Evolutionary conservation across 2,797 vertebrate genomes (phyloP), one percentile per base, ranked within the genome.

Genomic region (Pterois miles): DNA sequence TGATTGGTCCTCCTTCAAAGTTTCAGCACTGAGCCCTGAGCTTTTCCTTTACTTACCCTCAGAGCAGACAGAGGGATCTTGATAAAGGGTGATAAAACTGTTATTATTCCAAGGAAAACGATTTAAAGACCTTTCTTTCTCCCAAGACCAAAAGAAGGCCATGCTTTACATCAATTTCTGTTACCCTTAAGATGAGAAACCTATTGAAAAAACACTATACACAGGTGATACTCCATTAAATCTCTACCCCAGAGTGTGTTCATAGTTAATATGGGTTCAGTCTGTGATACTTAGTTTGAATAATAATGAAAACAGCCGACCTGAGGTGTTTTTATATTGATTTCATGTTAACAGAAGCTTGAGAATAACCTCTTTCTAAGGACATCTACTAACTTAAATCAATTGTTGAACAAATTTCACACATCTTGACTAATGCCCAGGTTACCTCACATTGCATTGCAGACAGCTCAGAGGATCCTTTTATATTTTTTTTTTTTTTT

Each of bases 131-230:
- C 43, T 46, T 46, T 74, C 25, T 68, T 53, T 77, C 36, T 75
- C 52, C 8, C 16, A n/a, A 38, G 33, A 75, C 34, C n/a, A 56
- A 57, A 59, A 65, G 58, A 57, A 50, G 48, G 16, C 27, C 29
- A 48, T 68, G 31, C 31, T 68, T 73, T 82, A 50, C 68, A 78
- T 69, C 67, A 57, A 89, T 85, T 90, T 83, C n/a, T 69, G 20
- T 74, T 72, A 60, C 40, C 71, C 62, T 62, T 66, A 63, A 78
- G 36, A 57, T 36, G 11, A 60, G 50, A 59, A 62, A 33, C 13
- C 27, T n/a, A 7, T 62, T 71, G 38, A 31, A 80, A 71, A 40
- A 58, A 23, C 22, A 52, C 34, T 60, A 38, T 71, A 72, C 80
- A 68, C 74, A 81, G 70, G 67, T 66, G 29, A 71, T 60, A 27